These are phyloP conservation scores for Microcebus griseorufus DNA, from an alignment of 2,113 vertebrate genomes.

Conservation along the genomic window DNA sequence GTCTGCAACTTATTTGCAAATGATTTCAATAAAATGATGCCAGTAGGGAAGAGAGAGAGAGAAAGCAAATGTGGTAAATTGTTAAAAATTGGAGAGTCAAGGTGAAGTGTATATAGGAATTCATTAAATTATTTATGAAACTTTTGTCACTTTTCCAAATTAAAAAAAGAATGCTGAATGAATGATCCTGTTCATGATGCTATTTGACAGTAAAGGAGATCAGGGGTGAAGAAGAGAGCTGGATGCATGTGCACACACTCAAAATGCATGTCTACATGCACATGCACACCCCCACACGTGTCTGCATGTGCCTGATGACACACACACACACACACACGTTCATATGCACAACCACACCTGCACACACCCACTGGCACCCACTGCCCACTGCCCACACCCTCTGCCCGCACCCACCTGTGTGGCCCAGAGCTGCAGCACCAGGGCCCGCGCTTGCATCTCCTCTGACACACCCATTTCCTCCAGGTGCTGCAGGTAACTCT, in stretches of 20 bases:
- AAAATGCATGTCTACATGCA: neutral
- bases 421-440: conserved; percentile 91
- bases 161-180: neutral
- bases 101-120: neutral
- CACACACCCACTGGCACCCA: accelerated
- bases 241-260: neutral
- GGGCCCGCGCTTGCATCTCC: conserved; percentile 84
- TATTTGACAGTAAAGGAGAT: neutral
- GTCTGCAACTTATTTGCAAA: neutral
- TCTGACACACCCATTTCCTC: conserved; percentile 81
- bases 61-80: neutral
- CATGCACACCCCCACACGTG: neutral
- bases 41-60: neutral
- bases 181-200: neutral
- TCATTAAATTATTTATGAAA: neutral
- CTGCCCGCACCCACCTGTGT: conserved; percentile 81
- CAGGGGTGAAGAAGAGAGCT: neutral
- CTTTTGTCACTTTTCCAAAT: neutral
- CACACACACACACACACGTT: neutral
- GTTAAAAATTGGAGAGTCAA: neutral
- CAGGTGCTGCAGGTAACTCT: conserved; percentile 85
- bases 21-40: neutral
- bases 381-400: no score
- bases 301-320: no score
- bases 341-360: accelerated